Evolutionary conservation across 2,888 invertebrate species (phyloP).

Genomic region (Suillia variegata): DNA sequence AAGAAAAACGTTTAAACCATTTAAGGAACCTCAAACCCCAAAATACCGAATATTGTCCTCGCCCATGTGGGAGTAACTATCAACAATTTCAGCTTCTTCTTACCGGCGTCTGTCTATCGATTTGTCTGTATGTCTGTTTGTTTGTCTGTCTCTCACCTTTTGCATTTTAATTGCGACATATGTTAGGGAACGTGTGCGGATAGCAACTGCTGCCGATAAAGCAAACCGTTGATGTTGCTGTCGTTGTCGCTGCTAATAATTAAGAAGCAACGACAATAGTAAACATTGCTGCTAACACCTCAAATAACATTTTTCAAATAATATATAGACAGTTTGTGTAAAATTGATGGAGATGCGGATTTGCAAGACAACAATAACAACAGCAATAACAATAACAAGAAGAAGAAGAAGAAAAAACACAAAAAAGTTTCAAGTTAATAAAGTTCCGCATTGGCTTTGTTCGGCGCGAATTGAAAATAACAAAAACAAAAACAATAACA

Average conservation of each 20-base stretch:
- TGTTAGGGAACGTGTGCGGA: background rate
- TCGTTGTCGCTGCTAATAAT: no score
- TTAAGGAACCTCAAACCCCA: no score
- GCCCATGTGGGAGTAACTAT: no score
- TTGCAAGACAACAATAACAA: background rate
- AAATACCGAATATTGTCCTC: no score
- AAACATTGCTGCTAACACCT: background rate
- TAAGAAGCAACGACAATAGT: no score
- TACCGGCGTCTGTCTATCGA: no score
- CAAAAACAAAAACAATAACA: no score
- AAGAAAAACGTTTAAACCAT: no score
- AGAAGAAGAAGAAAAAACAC: background rate
- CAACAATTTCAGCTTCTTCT: no score
- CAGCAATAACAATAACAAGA: background rate
- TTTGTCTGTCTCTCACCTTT: conserved; percentile 14
- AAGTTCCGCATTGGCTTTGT: conserved; percentile 7
- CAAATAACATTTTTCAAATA: background rate
- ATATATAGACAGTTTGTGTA: background rate
- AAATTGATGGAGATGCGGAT: no score
- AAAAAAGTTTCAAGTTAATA: conserved; percentile 1
- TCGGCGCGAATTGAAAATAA: background rate
- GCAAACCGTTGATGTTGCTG: background rate
- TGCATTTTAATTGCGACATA: conserved; percentile 15
- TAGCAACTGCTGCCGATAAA: background rate
- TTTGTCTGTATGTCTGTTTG: conserved; percentile 3